Evolutionary conservation across 2,797 vertebrate species (phyloP).

Genomic region (Pteropus rufus): DNA sequence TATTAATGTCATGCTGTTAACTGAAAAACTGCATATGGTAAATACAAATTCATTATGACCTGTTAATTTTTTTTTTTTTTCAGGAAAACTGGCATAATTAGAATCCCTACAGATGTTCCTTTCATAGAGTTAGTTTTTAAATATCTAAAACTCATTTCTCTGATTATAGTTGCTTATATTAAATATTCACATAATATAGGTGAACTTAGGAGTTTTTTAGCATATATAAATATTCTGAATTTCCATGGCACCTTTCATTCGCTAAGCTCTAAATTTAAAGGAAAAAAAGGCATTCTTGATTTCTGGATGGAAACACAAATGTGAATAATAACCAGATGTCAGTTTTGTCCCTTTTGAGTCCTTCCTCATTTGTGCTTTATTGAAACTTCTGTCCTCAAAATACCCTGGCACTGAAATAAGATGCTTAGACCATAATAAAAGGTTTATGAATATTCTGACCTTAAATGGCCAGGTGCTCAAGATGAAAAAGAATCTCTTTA

Average conservation of each 20-base stretch:
- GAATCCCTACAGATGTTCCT: neutral
- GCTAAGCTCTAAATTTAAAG: neutral
- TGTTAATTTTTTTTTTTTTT: neutral
- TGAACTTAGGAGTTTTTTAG: neutral
- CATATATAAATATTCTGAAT: neutral
- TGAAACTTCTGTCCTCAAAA: neutral
- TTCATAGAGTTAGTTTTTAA: neutral
- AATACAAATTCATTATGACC: neutral
- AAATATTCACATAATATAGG: slow-evolving; percentile 9
- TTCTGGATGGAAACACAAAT: neutral
- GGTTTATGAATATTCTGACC: neutral
- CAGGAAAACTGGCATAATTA: neutral
- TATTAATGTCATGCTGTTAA: neutral
- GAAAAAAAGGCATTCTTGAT: neutral
- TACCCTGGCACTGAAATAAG: neutral
- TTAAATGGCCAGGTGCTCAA: neutral
- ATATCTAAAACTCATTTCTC: slow-evolving; percentile 10
- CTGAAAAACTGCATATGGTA: neutral
- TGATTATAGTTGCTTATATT: slow-evolving; percentile 7
- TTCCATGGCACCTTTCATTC: neutral
- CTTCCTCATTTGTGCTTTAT: neutral
- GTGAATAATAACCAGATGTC: neutral
- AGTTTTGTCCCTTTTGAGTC: neutral
- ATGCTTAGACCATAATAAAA: neutral
- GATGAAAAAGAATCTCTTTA: neutral